Base-by-base conservation (phyloP, 2,113 vertebrate species). In the Camarhynchus parvulus region DNA sequence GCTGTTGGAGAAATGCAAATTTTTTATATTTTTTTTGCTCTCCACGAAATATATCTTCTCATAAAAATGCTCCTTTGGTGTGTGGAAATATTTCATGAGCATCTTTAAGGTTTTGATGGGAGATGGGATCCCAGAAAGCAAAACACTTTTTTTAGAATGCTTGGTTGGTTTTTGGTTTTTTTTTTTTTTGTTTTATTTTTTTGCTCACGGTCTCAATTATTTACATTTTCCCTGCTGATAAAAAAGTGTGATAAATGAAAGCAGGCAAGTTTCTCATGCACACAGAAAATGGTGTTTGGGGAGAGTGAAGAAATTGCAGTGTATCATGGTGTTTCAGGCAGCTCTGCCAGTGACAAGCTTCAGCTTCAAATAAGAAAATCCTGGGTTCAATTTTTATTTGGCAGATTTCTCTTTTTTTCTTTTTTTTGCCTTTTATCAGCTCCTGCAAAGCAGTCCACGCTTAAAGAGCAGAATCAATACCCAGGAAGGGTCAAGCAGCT, bases 1-100 rank as follows among this genome's bases (percentile, higher is more conserved):
- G 96, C 92, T 94, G 93, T 62, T 94, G 56, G 88, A 78, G 42
- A 96, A 96, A 95, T 96, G 93, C 90, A 92, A 76, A 96, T 95
- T 93, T 87, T 50, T 39, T 28, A 2, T 19, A 68, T 44, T 50
- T 42, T 56, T 61, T 42, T 27, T 2, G 2, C 53, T 23, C 33
- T 25, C 9, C 61, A 63, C 47, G 44, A 91, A 95, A 95, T 83
- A 92, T 62, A 74, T 62, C 78, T 87, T 20, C 93, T 64, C 83
- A 72, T 92, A 90, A 94, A 96, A 96, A 72, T 3, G 41, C 53
- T 68, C 10, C 67, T 62, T 69, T 11, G 22, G 67, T 14, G 47
- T 42, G n/a, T 44, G 83, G 37, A 93, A 92, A 72, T 93, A 94
- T 96, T 95, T 91, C 94, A 81, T 15, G 64, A 83, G 76, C 41